phyloP scores from a whole-genome alignment of 2,888 invertebrate species.

The Omphaloscelis lunosa region DNA sequence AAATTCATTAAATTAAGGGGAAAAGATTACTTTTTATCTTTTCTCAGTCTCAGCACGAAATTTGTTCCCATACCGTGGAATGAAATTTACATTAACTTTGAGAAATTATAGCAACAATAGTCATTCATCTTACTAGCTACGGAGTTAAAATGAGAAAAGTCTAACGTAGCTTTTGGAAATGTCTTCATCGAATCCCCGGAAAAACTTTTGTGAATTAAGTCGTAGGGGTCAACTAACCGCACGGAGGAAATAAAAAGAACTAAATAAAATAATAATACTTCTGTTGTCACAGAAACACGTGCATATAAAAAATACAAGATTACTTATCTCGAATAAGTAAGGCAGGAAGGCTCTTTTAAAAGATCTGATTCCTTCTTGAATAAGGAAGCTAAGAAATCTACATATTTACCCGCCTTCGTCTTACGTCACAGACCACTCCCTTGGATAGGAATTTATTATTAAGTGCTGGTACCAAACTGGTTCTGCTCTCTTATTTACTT shows the following conservation, averaged over 20 bases:
- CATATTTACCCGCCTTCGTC: conserved; percentile 31
- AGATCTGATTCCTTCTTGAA: background rate
- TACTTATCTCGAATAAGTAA: background rate
- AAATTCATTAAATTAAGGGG: background rate
- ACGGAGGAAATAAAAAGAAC: background rate
- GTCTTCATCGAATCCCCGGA: background rate
- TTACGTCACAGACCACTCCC: conserved; percentile 30
- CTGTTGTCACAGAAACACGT: no score
- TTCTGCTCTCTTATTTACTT: conserved; percentile 69
- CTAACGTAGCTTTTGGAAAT: background rate
- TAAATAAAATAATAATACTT: no score
- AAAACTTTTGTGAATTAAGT: background rate
- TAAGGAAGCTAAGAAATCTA: background rate
- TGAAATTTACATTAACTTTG: background rate
- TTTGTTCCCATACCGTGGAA: background rate
- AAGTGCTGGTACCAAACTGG: conserved; percentile 69
- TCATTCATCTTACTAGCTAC: background rate
- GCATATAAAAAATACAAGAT: background rate
- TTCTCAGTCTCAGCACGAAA: background rate
- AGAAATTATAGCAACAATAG: background rate
- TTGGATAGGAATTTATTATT: conserved; percentile 71
- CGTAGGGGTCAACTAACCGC: background rate
- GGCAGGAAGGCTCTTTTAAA: background rate
- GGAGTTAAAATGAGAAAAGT: background rate
- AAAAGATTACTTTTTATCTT: background rate